Evolutionary conservation across 1,140 invertebrate genomes (phyloP), one percentile per base, ranked within the genome.

Genomic region (Proctacanthus coquilletti): DNA sequence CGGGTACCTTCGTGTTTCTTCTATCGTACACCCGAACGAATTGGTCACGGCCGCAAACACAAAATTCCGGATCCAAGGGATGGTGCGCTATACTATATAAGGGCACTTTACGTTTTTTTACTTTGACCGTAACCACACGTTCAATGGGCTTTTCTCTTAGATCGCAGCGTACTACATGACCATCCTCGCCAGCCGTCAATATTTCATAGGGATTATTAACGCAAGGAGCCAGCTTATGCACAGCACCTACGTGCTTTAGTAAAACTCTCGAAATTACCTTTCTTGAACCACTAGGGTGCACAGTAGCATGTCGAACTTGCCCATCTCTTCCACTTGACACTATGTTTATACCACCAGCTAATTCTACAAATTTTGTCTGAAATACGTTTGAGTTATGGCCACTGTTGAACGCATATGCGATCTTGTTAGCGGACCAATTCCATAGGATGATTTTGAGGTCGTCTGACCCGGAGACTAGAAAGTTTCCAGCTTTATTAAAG

Each of bases 351-450:
- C 75, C 75, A 51, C 69, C 60, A 11, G 56, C 48, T 32, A 65
- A 70, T 42, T 70, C 56, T 9, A 74, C 57, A 59, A 74, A 72
- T 62, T 72, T 91, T 68, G 74, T 71, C 54, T 93, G 86, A 63
- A 93, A 94, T 14, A 95, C 78, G 61, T 96, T 95, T 21, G 75
- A 73, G 32, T 68, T 69, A 58, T 96, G 89, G 3, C 84, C 83
- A 32, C 77, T 85, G 40, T 77, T 69, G 47, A 81, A 82, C 15
- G 63, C 63, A 34, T 80, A 59, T 6, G 74, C 46, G 3, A 66
- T 62, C 45, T 72, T 75, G 40, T 76, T 77, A 5, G 65, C 53
- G 10, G 82, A 73, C 89, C 89, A 95, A 55, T 95, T 80, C 91
- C 91, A 96, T 15, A 96, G 61, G 19, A 84, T 69, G 19, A 93